These are phyloP conservation scores for Pycnonotus jocosus DNA, from an alignment of 2,113 vertebrate genomes.

Conservation along the genomic window DNA sequence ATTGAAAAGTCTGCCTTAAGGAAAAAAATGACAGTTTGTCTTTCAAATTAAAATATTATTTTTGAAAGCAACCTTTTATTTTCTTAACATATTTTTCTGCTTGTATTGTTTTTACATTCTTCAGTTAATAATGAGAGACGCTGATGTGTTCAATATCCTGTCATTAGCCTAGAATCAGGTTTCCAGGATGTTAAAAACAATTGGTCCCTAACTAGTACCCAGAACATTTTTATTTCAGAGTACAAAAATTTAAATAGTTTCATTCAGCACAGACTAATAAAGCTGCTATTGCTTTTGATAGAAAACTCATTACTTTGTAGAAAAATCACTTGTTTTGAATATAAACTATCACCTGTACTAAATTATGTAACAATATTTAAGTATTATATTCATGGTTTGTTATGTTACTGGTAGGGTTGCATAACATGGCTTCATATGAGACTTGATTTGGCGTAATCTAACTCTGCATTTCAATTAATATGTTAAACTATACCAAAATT, in stretches of 20 bases:
- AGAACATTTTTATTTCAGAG: not conserved
- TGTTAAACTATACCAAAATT: not conserved
- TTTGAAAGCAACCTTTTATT: not conserved
- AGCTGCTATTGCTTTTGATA: not conserved
- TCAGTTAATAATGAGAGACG: not conserved
- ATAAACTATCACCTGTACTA: not conserved
- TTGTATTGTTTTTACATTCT: not conserved
- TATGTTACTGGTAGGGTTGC: not conserved
- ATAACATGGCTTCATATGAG: not conserved
- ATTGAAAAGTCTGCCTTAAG: not conserved
- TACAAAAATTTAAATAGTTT: not conserved
- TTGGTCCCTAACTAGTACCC: not conserved
- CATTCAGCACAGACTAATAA: not conserved
- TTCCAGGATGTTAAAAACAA: conserved; percentile 7
- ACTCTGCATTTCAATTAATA: not conserved
- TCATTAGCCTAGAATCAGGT: not conserved
- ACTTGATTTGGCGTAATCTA: not conserved
- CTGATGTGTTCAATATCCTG: not conserved
- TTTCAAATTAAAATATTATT: not conserved
- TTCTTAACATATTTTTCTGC: not conserved
- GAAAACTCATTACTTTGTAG: not conserved
- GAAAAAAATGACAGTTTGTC: not conserved
- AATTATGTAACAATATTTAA: conserved; percentile 15
- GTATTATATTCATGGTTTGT: not conserved
- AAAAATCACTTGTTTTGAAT: not conserved